Evolutionary conservation across 2,797 vertebrate species (phyloP).

Genomic region (Halcyon smyrnensis): DNA sequence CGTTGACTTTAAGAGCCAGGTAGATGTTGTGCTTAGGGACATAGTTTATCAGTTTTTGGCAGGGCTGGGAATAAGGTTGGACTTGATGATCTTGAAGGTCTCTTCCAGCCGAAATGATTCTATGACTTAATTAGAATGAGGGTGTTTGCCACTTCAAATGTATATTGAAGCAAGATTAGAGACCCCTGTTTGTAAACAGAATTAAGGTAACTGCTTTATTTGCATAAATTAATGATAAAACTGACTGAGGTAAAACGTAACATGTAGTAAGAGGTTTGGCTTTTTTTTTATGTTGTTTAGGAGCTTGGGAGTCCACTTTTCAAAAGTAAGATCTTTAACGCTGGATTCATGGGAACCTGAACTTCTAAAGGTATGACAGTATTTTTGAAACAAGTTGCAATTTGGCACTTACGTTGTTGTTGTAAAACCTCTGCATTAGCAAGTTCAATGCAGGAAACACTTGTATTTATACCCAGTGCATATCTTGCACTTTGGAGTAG

Average conservation of each 20-base stretch:
- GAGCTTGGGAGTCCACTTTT: constrained; percentile 98
- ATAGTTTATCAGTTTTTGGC: no score
- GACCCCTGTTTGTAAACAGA: neutral
- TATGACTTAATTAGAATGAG: neutral
- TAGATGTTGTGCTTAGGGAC: no score
- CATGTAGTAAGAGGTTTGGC: neutral
- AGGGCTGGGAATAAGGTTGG: no score
- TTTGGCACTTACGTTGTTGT: neutral
- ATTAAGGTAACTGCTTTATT: neutral
- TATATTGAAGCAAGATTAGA: neutral
- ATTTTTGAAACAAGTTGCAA: neutral
- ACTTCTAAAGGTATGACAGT: constrained; percentile 89
- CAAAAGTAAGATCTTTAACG: constrained; percentile 96
- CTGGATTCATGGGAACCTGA: constrained; percentile 98
- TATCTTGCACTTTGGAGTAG: neutral
- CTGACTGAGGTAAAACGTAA: neutral
- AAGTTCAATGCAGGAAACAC: neutral
- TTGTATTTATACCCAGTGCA: neutral
- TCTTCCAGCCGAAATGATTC: no score
- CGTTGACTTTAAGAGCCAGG: neutral
- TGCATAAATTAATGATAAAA: neutral
- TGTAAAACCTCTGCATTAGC: neutral
- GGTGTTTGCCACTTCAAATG: neutral
- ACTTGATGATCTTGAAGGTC: no score
- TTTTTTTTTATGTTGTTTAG: constrained; percentile 69